Evolutionary conservation across 2,797 vertebrate species (phyloP), one percentile per base, ranked within the genome.

Genomic region (Manis javanica): DNA sequence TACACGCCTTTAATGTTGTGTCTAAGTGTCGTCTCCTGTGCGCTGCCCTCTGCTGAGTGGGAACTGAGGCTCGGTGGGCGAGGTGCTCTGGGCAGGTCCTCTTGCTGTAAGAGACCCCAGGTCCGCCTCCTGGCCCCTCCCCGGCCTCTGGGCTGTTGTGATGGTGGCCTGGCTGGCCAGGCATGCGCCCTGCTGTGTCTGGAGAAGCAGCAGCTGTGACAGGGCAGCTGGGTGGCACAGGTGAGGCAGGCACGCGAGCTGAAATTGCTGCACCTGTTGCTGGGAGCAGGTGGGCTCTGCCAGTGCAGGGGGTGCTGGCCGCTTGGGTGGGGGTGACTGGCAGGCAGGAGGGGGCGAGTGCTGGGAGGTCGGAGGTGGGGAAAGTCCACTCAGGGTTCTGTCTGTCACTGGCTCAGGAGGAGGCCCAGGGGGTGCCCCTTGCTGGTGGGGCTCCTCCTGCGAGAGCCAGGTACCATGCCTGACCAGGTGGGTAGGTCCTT

Each of bases 371-470:
- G 34, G 31, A 23, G 57, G 42, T 23, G 63, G 53, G 75, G 24
- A 7, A 24, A 16, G 63, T 78, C 46, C 34, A 11, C 42, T 24
- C 13, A 51, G 86, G 53, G 24, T 29, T 31, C 63, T 49, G 34
- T 31, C 6, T 29, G 31, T 64, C 1, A 11, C 26, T 31, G 29
- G 26, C 57, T 74, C 39, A 9, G 57, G 29, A 11, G 5, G 12
- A 14, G 31, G 19, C 21, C 51, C 42, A 7, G 31, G 53, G 14
- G 13, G 19, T 29, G 46, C 26, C 31, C 26, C 18, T 5, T 19
- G 13, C 29, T 31, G 10, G 7, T 6, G 49, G 68, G 19, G 12
- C 61, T 66, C 46, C 9, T 0, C 59, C 9, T 0, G 8, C 3
- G 49, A 75, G 61, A 79, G 37, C 68, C 24, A 46, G 68, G 57